A percentile compares a stretch with the other conserved stretches of the same genome.
Evolutionary conservation across 2,113 vertebrate species (phyloP).

Genomic region (Stictonetta naevosa): DNA sequence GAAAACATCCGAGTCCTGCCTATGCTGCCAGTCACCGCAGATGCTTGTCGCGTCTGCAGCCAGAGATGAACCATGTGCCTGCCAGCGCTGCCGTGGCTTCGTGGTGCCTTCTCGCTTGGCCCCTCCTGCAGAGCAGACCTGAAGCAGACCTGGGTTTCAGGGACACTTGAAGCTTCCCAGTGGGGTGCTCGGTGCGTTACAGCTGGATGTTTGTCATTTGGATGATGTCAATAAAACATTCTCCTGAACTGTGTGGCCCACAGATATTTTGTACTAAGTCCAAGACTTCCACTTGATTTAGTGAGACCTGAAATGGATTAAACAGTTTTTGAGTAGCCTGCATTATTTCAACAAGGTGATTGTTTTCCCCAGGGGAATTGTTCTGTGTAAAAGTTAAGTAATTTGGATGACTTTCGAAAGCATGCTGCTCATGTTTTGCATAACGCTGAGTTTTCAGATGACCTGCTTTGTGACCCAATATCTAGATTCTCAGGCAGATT

Average conservation of each 20-base stretch:
- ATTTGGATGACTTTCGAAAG: constrained; percentile 50
- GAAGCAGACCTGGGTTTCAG: not conserved
- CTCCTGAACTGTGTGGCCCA: not conserved
- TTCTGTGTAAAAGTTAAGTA: constrained; percentile 35
- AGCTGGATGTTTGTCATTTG: not conserved
- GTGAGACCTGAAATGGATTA: not conserved
- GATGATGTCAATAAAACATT: not conserved
- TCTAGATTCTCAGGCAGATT: constrained; percentile 2
- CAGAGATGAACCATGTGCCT: not conserved
- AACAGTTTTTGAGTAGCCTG: not conserved
- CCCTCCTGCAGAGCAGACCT: not conserved
- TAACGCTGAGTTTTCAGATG: constrained; percentile 70
- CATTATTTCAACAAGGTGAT: constrained; percentile 18
- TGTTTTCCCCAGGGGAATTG: not conserved
- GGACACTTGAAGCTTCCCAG: not conserved
- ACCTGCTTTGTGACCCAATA: constrained; percentile 64
- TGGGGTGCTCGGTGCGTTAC: not conserved
- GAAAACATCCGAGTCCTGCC: not conserved
- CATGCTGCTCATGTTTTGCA: constrained; percentile 35
- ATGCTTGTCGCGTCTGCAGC: not conserved
- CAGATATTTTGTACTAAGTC: not conserved
- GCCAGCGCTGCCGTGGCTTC: not conserved
- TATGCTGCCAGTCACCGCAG: not conserved
- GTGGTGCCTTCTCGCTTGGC: not conserved
- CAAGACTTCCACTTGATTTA: not conserved